These are phyloP conservation scores for Acanthococcus lagerstroemiae DNA, from an alignment of 2,888 invertebrate genomes.

Conservation along the genomic window DNA sequence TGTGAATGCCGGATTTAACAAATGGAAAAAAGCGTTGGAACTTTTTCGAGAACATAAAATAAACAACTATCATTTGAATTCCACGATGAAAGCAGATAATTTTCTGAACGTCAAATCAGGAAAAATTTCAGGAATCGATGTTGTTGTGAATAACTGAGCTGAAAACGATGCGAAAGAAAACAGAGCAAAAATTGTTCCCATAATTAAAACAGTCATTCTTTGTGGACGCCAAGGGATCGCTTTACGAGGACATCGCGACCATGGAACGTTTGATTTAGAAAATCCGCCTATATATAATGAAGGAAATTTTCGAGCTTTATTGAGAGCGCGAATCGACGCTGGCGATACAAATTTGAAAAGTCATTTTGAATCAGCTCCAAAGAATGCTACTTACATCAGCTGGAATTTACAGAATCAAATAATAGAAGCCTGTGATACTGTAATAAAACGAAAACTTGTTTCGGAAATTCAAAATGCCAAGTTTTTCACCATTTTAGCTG, in stretches of 20 bases:
- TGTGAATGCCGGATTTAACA: neutral
- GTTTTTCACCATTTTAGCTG: constrained; percentile 16
- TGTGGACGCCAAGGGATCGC: neutral
- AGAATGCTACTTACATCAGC: constrained; percentile 13
- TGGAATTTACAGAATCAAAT: constrained; percentile 17
- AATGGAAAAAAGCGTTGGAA: neutral
- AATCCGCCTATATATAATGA: neutral
- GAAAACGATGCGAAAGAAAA: neutral
- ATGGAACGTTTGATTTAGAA: neutral
- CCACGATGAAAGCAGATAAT: neutral
- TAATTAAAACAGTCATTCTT: neutral
- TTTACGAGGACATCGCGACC: neutral
- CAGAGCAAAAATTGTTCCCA: neutral
- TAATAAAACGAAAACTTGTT: constrained; percentile 9
- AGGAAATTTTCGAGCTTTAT: neutral
- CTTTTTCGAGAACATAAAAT: neutral
- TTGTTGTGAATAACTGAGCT: neutral
- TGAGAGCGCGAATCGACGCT: neutral
- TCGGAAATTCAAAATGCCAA: constrained; percentile 2
- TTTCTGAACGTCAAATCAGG: neutral
- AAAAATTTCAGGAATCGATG: neutral
- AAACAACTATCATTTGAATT: neutral
- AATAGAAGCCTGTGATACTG: constrained; percentile 5
- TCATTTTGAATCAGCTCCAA: constrained; percentile 27
- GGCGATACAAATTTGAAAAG: constrained; percentile 1